phyloP scores from a whole-genome alignment of 2,113 vertebrate species.

The Tachysurus vachellii region DNA sequence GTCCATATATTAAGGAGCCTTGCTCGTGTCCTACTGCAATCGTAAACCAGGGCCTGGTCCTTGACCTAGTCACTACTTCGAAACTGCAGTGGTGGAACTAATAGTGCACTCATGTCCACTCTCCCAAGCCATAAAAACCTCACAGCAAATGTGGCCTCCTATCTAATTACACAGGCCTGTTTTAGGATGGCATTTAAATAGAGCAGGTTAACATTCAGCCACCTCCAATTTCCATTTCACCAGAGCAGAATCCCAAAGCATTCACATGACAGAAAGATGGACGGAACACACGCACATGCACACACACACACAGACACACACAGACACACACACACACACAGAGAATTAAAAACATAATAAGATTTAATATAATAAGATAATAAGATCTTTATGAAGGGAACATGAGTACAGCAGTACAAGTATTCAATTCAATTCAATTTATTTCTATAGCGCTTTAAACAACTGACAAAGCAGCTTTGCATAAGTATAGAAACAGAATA shows the following conservation, averaged over 20 bases:
- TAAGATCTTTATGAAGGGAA: slow-evolving; percentile 56
- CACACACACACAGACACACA: too few relatives aligned
- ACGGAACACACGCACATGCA: neutral
- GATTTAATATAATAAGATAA: too few relatives aligned
- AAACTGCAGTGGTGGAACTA: slow-evolving; percentile 38
- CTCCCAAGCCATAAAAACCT: slow-evolving; percentile 41
- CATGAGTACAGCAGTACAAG: slow-evolving; percentile 28
- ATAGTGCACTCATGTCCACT: slow-evolving; percentile 28
- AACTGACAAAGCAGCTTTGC: too few relatives aligned
- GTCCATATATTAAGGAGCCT: slow-evolving; percentile 47
- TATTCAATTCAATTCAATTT: neutral
- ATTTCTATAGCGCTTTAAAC: too few relatives aligned
- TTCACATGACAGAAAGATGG: neutral
- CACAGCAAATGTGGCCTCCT: slow-evolving; percentile 35
- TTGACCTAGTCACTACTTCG: slow-evolving; percentile 37
- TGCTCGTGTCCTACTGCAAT: slow-evolving; percentile 20
- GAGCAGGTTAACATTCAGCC: slow-evolving; percentile 34
- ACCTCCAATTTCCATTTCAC: slow-evolving; percentile 37
- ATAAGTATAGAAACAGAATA: too few relatives aligned
- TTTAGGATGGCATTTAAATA: slow-evolving; percentile 46
- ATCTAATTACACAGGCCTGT: slow-evolving; percentile 43
- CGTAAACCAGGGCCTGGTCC: slow-evolving; percentile 37
- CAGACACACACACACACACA: neutral
- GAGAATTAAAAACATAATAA: slow-evolving; percentile 50
- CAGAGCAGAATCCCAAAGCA: slow-evolving; percentile 21